Conservation (phyloP, 2,113 vertebrate genomes). For the Phylloscopus trochiloides region DNA sequence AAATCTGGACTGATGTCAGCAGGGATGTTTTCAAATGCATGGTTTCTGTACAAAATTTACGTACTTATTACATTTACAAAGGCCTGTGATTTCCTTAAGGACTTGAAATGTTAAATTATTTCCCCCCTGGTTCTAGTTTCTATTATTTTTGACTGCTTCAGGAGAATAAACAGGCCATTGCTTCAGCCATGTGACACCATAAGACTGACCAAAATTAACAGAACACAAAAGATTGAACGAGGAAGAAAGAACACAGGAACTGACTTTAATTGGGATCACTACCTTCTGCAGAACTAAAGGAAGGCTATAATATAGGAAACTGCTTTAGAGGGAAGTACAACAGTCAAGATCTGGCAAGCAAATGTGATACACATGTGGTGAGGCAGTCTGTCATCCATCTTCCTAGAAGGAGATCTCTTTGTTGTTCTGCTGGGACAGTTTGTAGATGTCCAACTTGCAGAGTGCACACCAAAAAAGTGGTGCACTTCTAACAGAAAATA, state of each 20-base stretch:
- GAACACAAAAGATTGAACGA: background rate
- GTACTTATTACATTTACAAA: background rate
- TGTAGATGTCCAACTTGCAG: background rate
- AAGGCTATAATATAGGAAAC: background rate
- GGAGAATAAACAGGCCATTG: slow-evolving; percentile 38
- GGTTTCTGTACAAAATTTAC: background rate
- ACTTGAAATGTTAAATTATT: background rate
- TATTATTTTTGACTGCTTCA: background rate
- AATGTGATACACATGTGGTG: background rate
- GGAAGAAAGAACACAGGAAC: background rate
- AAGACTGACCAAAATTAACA: slow-evolving; percentile 19
- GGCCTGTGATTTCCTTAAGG: slow-evolving; percentile 1
- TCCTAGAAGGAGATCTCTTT: background rate
- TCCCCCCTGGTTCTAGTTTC: background rate
- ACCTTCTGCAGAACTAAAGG: background rate
- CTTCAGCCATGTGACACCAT: background rate
- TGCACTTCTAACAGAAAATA: background rate
- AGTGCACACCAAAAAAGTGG: rapidly evolving
- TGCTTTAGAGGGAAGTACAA: slow-evolving; percentile 26
- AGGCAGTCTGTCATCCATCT: slow-evolving; percentile 20
- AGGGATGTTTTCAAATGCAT: background rate
- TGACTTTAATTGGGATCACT: slow-evolving; percentile 4
- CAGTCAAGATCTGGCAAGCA: slow-evolving; percentile 34
- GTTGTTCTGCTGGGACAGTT: background rate
- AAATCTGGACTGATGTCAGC: background rate